Evolutionary conservation across 2,113 vertebrate species (phyloP), one percentile per base, ranked within the genome.

Genomic region (Xyrauchen texanus): DNA sequence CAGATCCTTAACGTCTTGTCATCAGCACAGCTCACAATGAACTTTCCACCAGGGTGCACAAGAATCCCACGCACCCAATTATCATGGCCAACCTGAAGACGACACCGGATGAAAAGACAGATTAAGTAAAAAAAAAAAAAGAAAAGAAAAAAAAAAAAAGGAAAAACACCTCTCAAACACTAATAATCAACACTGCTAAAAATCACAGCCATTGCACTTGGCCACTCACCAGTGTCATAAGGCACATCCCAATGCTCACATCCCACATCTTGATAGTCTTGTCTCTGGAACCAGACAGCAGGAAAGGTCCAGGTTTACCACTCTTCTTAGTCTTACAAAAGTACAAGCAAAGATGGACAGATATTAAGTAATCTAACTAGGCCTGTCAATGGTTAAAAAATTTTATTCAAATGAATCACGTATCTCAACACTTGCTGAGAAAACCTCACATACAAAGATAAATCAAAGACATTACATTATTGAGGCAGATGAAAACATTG

Each of bases 231-330:
- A 99, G 95, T 81, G 98, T 99, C 96, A 99, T 99, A 97, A 99
- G 96, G 96, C 98, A 99, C 95, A 98, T 95, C 93, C 97, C 95
- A 92, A 87, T 98, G 92, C 97, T 98, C 89, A 99, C 94, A 67
- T 99, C 98, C 98, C 98, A 99, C 98, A 99, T 98, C 94, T 99
- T 99, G 90, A 99, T 98, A 87, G 98, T 99, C 93, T 99, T 99
- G 92, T 99, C 98, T 95, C 98, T 96, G 88, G 98, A 99, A 89
- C 98, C 98, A 86, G 98, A 99, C 78, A 99, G 94, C 90, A 99
- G 95, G 91, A 99, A 98, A 65, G 98, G 98, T 61, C 97, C 98
- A 76, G 97, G 94, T 78, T 99, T 99, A 79, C 98, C 97, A 84
- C 97, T 98, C 92, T 98, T 99, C 93, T 99, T 99, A 88, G 90